Base-by-base conservation (phyloP, 1,140 invertebrate species). In the Drosophila micromelanica region DNA sequence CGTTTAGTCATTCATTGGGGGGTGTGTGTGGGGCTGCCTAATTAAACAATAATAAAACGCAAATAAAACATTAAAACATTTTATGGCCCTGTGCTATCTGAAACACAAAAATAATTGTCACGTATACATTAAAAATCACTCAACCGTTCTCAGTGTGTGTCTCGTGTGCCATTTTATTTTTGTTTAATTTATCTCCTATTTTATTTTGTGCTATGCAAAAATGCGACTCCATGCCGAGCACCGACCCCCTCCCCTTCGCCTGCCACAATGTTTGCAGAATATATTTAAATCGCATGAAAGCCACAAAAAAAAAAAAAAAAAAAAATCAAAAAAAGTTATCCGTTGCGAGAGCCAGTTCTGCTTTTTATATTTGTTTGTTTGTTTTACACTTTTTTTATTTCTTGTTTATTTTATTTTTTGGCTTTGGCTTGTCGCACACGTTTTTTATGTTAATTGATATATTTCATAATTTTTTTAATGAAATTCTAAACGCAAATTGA, bases 11-110 rank as follows among this genome's bases (percentile, higher is more conserved):
- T 84, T 85, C 75, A 78, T 60, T 40, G 76, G 2, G 30, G 11
- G 57, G 20, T 20, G 20, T 20, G n/a, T n/a, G n/a, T n/a, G n/a
- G 2, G 67, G 23, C 40, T 35, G 51, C 17, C 68, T 87, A 82
- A 89, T 86, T 82, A 87, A 86, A 86, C 82, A 82, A 86, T 86
- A 76, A 87, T 86, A 87, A 86, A 86, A 87, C 74, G 78, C 78
- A 85, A 86, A 81, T 87, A 86, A 86, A 85, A 85, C 74, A 82
- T 64, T 72, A 73, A 75, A 76, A 73, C 81, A 86, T 80, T 84
- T 84, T 84, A 85, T 79, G 73, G 49, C 71, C 4, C 46, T 11
- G n/a, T 46, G 38, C 51, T 85, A 80, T 73, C 76, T 73, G 73
- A 61, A 76, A 51, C 9, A 80, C 52, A 55, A 43, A 86, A 82